Conservation (phyloP, 1,140 invertebrate species). For the Subanguina moxae region DNA sequence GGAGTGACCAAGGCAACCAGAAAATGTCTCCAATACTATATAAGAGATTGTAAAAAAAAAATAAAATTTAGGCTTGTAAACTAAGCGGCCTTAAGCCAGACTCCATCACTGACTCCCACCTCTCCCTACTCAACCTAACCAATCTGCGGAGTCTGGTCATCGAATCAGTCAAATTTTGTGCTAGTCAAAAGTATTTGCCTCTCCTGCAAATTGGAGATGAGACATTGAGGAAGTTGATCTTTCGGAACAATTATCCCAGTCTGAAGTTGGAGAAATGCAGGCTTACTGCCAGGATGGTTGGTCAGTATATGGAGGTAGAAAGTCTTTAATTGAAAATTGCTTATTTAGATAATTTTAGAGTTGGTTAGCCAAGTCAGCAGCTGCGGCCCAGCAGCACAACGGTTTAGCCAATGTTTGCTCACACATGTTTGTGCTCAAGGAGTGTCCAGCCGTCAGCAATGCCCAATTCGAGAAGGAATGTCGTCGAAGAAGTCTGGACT, state of each 20-base stretch:
- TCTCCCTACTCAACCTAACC: background rate
- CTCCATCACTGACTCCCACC: background rate
- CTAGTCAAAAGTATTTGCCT: background rate
- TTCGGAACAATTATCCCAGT: background rate
- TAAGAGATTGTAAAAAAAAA: no score
- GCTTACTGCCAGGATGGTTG: conserved; percentile 4
- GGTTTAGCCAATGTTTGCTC: background rate
- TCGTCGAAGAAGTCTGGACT: conserved; percentile 11
- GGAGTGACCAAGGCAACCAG: no score
- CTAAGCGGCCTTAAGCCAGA: background rate
- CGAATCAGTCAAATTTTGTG: background rate
- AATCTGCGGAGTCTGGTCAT: background rate
- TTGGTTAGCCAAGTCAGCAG: background rate
- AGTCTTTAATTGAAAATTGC: background rate
- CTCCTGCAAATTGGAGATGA: conserved; percentile 9
- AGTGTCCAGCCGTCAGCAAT: conserved; percentile 2
- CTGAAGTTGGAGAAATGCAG: conserved; percentile 12
- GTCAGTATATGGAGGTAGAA: background rate
- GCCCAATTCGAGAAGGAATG: conserved; percentile 6
- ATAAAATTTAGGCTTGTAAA: no score
- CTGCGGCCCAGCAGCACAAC: background rate
- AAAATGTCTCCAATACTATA: no score
- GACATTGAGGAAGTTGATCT: background rate
- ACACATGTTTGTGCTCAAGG: conserved; percentile 9
- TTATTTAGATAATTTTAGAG: background rate